Evolutionary conservation across 2,888 invertebrate genomes (phyloP).

Genomic region (Cecidostiba fungosa): DNA sequence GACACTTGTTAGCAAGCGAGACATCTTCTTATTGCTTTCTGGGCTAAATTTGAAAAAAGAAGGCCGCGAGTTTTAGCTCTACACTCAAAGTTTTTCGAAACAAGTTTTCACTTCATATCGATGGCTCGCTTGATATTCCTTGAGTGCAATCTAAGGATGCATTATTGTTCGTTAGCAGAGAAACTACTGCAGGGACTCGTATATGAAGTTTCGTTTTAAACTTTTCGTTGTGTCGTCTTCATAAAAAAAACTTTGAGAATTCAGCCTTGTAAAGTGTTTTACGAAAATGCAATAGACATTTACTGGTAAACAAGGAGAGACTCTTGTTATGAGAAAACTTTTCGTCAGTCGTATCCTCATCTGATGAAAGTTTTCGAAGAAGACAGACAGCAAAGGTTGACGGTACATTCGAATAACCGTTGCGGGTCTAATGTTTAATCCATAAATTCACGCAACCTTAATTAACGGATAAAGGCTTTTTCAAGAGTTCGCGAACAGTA

Average conservation of each 20-base stretch:
- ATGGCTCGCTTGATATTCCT: neutral
- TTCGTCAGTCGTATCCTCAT: neutral
- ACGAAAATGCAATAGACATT: neutral
- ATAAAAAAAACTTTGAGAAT: neutral
- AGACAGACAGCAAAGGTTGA: neutral
- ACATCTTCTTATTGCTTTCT: neutral
- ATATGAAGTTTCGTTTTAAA: neutral
- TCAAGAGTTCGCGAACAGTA: neutral
- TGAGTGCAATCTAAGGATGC: neutral
- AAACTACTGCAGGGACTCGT: neutral
- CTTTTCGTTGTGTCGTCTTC: neutral
- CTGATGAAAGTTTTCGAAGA: neutral
- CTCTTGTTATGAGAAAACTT: neutral
- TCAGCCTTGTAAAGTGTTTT: neutral
- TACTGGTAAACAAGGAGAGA: neutral
- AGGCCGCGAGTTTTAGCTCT: neutral
- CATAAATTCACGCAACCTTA: neutral
- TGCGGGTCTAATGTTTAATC: too few species aligned
- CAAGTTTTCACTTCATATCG: neutral
- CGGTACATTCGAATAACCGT: too few species aligned
- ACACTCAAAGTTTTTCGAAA: neutral
- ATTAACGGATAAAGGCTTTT: constrained; percentile 40
- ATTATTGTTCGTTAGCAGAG: neutral
- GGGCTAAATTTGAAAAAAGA: neutral
- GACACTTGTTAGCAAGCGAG: constrained; percentile 1